A percentile compares a stretch with the other conserved stretches of the same genome.
phyloP scores from a whole-genome alignment of 2,113 vertebrate species.

The Fregata magnificens region DNA sequence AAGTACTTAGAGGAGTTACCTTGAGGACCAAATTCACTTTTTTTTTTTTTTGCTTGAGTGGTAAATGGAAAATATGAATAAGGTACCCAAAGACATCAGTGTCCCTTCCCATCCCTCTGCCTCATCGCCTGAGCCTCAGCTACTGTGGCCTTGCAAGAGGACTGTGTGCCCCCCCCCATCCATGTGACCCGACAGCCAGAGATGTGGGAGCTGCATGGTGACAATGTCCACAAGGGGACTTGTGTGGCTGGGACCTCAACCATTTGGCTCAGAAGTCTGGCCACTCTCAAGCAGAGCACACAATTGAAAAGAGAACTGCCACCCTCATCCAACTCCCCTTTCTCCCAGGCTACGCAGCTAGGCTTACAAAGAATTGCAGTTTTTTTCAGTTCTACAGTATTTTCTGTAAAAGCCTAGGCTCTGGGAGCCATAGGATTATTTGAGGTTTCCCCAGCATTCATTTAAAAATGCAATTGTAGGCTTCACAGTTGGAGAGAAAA shows the following conservation, averaged over 20 bases:
- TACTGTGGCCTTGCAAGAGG: neutral
- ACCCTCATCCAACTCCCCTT: neutral
- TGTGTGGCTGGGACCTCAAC: neutral
- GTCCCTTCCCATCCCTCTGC: neutral
- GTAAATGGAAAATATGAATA: neutral
- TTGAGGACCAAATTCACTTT: neutral
- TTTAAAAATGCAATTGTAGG: conserved; percentile 13
- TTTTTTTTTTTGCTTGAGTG: neutral
- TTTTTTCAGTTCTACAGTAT: neutral
- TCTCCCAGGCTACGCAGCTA: neutral
- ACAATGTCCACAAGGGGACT: neutral
- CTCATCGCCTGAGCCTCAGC: neutral
- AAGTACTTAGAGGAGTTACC: neutral
- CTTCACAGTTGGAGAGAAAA: conserved; percentile 43
- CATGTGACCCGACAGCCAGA: neutral
- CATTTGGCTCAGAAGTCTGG: neutral
- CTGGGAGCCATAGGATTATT: neutral
- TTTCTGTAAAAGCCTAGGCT: neutral
- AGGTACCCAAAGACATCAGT: neutral
- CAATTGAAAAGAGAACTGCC: neutral
- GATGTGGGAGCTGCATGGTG: neutral
- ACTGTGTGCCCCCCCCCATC: neutral
- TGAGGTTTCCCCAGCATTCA: neutral
- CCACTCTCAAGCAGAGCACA: neutral
- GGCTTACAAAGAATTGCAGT: neutral